Evolutionary conservation across 2,888 invertebrate genomes (phyloP).

Genomic region (Pheosia gnoma): DNA sequence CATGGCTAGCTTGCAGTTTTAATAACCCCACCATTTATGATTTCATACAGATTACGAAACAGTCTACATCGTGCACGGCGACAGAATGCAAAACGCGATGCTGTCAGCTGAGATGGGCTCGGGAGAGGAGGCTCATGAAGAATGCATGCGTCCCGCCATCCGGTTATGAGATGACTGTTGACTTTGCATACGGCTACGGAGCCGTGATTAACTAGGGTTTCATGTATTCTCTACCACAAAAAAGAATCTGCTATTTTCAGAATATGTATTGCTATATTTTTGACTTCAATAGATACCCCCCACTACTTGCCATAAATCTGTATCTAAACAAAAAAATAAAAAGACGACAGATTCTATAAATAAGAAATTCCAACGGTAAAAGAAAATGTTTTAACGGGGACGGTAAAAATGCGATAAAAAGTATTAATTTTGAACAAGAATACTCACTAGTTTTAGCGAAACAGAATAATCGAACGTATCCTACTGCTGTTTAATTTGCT

Average conservation of each 20-base stretch:
- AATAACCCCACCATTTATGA: conserved; percentile 4
- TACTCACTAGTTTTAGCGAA: no score
- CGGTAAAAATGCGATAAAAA: no score
- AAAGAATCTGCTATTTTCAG: neutral
- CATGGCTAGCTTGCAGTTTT: neutral
- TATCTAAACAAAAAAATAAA: no score
- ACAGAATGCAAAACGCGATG: conserved; percentile 37
- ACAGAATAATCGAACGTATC: no score
- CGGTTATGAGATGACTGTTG: conserved; percentile 74
- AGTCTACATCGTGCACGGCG: neutral
- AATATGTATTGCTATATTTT: no score
- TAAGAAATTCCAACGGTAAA: no score
- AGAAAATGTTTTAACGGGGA: no score
- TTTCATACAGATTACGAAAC: conserved; percentile 6
- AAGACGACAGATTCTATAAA: no score
- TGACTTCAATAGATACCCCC: no score
- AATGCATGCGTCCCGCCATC: conserved; percentile 69
- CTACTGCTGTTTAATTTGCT: neutral
- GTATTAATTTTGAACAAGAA: no score
- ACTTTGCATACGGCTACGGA: conserved; percentile 52
- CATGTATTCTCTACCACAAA: conserved; percentile 6
- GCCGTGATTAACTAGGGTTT: conserved; percentile 35
- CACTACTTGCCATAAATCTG: no score
- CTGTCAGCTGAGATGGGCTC: conserved; percentile 33
- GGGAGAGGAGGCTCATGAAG: conserved; percentile 64